Percentiles rank a stretch among this genome's conserved stretches.
These are phyloP conservation scores for Lepeophtheirus nordmannii DNA, from an alignment of 2,888 invertebrate genomes.

Conservation along the genomic window DNA sequence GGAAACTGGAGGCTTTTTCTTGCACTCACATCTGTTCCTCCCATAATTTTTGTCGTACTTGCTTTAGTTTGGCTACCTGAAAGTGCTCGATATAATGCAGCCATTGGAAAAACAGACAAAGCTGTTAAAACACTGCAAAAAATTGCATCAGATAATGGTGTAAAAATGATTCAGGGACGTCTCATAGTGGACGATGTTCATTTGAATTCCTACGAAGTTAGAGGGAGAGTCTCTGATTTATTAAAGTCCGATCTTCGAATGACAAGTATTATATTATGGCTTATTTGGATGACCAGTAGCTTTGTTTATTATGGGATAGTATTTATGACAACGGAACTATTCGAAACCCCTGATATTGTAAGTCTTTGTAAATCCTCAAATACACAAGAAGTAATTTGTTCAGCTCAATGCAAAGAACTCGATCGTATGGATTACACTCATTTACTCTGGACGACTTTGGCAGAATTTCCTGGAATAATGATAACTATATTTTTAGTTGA, in stretches of 20 bases:
- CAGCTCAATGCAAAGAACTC: conserved; percentile 46
- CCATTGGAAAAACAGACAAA: conserved; percentile 68
- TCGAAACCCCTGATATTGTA: conserved; percentile 43
- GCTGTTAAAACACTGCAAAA: conserved; percentile 67
- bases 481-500: conserved; percentile 70
- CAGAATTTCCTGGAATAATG: conserved; percentile 69
- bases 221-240: conserved; percentile 41
- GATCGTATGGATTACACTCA: conserved; percentile 61
- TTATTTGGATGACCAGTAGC: conserved; percentile 82
- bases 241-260: conserved; percentile 59
- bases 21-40: conserved; percentile 73
- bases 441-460: conserved; percentile 77
- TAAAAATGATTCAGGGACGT: conserved; percentile 69
- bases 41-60: conserved; percentile 34
- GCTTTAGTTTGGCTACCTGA: conserved; percentile 74
- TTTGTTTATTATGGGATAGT: conserved; percentile 91
- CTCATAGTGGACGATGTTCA: conserved; percentile 52
- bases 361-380: conserved; percentile 30
- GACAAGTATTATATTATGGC: conserved; percentile 75
- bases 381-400: conserved; percentile 36
- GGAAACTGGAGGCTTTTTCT: conserved; percentile 76
- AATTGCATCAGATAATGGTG: conserved; percentile 72
- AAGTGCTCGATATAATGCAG: conserved; percentile 72
- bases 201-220: conserved; percentile 28
- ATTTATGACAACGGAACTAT: conserved; percentile 80